These are phyloP conservation scores for Sesamia inferens DNA, from an alignment of 2,888 invertebrate species.

Conservation along the genomic window DNA sequence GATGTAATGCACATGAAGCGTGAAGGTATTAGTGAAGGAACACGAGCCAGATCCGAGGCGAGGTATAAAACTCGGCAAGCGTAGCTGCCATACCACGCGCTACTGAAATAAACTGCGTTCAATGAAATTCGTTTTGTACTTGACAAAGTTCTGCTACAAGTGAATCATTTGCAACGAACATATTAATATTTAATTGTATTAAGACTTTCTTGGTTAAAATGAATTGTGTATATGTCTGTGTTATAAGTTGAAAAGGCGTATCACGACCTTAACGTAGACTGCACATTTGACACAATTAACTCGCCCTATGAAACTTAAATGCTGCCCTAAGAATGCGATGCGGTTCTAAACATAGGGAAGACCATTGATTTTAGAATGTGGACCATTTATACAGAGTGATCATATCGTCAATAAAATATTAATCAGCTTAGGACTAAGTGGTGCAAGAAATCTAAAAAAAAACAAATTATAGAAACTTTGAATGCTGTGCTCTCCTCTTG, in stretches of 20 bases:
- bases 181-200: constrained; percentile 40
- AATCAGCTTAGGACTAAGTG: neutral
- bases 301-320: constrained; percentile 33
- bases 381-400: neutral
- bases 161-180: constrained; percentile 41
- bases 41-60: constrained; percentile 43
- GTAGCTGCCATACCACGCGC: constrained; percentile 65
- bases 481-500: constrained; percentile 14
- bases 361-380: constrained; percentile 1
- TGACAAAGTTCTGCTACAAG: constrained; percentile 63
- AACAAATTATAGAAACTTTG: constrained; percentile 6
- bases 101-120: constrained; percentile 76
- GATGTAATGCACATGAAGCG: constrained; percentile 58
- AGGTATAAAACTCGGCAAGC: constrained; percentile 58
- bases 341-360: constrained; percentile 6
- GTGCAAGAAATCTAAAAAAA: constrained; percentile 7
- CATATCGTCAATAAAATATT: neutral
- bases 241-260: constrained; percentile 6
- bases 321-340: constrained; percentile 26
- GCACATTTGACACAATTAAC: constrained; percentile 43
- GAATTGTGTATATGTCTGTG: neutral
- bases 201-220: constrained; percentile 12
- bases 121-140: constrained; percentile 75
- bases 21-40: constrained; percentile 45
- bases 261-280: constrained; percentile 19